phyloP scores from a whole-genome alignment of 2,113 vertebrate genomes.

The Leptocoma aspasia region DNA sequence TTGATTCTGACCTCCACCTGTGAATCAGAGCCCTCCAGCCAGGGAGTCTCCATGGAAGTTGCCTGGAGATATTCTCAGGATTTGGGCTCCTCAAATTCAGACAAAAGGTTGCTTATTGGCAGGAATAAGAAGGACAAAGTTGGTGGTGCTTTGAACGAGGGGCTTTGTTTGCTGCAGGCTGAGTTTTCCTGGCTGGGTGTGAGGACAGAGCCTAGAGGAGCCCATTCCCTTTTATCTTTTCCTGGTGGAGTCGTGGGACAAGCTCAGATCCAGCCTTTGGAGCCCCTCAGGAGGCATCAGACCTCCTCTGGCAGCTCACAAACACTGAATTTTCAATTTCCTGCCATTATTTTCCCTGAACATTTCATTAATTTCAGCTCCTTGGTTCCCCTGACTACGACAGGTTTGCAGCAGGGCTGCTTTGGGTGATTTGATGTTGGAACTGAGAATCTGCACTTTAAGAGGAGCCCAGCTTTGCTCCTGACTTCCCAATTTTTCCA shows the following conservation, averaged over 20 bases:
- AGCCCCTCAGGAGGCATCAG: background rate
- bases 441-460: background rate
- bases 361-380: background rate
- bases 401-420: background rate
- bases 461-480: background rate
- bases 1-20: background rate
- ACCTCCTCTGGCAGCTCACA: background rate
- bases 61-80: background rate
- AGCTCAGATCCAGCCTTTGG: background rate
- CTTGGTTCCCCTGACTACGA: background rate
- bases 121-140: background rate
- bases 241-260: accelerated
- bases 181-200: background rate
- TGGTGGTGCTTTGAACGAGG: background rate
- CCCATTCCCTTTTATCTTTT: accelerated
- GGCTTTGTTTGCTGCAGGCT: background rate
- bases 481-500: background rate
- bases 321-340: background rate
- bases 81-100: background rate
- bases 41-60: background rate
- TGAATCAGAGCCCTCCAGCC: constrained; percentile 19
- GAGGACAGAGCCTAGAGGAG: background rate
- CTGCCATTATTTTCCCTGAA: background rate
- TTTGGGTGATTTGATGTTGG: background rate
- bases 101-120: background rate